Percentiles rank a stretch among this genome's conserved stretches.
phyloP scores from a whole-genome alignment of 2,797 vertebrate species.

The Onychomys arenicola region DNA sequence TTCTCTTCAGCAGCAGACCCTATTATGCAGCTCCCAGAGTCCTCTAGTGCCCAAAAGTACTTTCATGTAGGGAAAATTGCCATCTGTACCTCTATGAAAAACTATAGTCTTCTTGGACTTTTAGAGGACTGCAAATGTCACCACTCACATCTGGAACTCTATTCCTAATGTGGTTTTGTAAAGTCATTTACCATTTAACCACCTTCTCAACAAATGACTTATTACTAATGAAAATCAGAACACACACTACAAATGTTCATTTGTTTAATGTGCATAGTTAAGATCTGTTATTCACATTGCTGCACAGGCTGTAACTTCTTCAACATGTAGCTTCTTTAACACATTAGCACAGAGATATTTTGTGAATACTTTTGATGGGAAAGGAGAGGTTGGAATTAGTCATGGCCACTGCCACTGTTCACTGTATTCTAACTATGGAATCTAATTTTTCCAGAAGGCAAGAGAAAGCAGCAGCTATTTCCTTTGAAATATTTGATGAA shows the following conservation, averaged over 20 bases:
- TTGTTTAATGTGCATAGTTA: background rate
- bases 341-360: background rate
- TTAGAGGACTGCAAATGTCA: slow-evolving; percentile 22
- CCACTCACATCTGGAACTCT: background rate
- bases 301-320: background rate
- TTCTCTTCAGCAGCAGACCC: background rate
- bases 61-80: background rate
- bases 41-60: background rate
- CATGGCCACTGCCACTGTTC: background rate
- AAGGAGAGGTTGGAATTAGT: background rate
- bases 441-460: background rate
- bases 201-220: slow-evolving; percentile 10
- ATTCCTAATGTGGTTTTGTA: background rate
- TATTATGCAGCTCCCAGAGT: background rate
- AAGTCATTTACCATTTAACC: slow-evolving; percentile 10
- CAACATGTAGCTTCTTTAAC: background rate
- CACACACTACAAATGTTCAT: background rate
- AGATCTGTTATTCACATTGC: background rate
- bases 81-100: background rate
- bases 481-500: background rate
- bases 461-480: background rate
- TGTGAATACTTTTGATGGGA: background rate
- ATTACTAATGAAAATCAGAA: slow-evolving; percentile 36
- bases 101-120: background rate
- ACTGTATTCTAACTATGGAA: background rate